phyloP scores from a whole-genome alignment of 2,113 vertebrate genomes.

The Tetrao urogallus region DNA sequence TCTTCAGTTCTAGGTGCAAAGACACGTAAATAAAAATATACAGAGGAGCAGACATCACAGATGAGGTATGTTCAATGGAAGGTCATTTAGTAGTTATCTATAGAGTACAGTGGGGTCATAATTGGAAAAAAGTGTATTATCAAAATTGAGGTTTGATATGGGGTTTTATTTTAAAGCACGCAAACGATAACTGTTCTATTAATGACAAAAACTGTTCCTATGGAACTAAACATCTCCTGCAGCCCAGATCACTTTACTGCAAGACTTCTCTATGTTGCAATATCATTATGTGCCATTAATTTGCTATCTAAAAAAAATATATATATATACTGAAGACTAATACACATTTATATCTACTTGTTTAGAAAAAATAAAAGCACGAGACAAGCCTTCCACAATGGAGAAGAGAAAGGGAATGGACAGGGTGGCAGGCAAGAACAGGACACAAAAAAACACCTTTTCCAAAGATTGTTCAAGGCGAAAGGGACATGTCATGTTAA shows the following conservation, averaged over 20 bases:
- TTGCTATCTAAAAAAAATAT: slow-evolving; percentile 8
- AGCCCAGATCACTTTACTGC: slow-evolving; percentile 27
- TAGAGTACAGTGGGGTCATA: not conserved
- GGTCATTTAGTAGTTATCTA: not conserved
- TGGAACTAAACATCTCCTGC: slow-evolving; percentile 42
- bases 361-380: slow-evolving; percentile 49
- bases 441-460: slow-evolving; percentile 53
- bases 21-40: not conserved
- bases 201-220: not conserved
- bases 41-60: not conserved
- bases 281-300: slow-evolving; percentile 38
- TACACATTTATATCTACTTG: slow-evolving; percentile 36
- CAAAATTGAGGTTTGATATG: not conserved
- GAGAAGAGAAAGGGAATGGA: slow-evolving; percentile 32
- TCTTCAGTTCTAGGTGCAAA: not conserved
- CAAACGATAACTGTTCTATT: not conserved
- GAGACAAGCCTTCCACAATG: slow-evolving; percentile 56
- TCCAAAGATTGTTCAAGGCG: slow-evolving; percentile 57
- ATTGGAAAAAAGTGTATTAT: not conserved
- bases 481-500: slow-evolving; percentile 86
- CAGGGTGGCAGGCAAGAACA: slow-evolving; percentile 56
- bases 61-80: not conserved
- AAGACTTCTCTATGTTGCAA: slow-evolving; percentile 12
- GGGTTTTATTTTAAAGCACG: not conserved
- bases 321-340: not conserved